phyloP scores from a whole-genome alignment of 2,113 vertebrate genomes.

The Cyphotilapia sp. region DNA sequence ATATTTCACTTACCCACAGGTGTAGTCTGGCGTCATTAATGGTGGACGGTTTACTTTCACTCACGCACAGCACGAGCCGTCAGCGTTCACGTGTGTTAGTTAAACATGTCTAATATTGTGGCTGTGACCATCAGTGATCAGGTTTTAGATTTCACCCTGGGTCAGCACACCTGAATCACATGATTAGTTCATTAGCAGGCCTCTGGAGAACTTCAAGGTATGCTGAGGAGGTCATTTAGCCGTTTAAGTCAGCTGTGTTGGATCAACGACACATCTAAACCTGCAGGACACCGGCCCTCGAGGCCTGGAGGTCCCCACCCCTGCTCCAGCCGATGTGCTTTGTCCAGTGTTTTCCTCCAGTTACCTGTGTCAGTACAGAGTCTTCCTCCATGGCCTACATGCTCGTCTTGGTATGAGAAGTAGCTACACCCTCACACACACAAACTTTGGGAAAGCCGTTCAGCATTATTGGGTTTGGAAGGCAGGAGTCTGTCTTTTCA shows the following conservation, averaged over 20 bases:
- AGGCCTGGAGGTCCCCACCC: background rate
- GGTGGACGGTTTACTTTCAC: background rate
- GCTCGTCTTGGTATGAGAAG: background rate
- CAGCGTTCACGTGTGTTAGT: background rate
- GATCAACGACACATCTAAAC: background rate
- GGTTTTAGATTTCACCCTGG: background rate
- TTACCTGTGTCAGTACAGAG: background rate
- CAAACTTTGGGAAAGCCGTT: accelerated
- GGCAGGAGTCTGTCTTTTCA: background rate
- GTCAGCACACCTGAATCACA: accelerated
- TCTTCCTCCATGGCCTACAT: background rate
- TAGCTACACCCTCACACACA: background rate
- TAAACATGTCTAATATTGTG: background rate
- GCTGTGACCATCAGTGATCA: background rate
- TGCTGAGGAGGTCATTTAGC: accelerated
- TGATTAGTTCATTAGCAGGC: accelerated
- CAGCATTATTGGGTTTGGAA: background rate
- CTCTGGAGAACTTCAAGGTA: accelerated
- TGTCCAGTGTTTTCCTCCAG: background rate
- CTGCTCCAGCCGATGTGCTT: background rate
- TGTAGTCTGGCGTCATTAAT: accelerated
- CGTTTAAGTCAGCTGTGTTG: accelerated
- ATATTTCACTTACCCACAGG: background rate
- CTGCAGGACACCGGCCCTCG: background rate
- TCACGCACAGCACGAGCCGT: accelerated